Evolutionary conservation across 2,888 invertebrate genomes (phyloP).

Genomic region (Argynnis bischoffii): DNA sequence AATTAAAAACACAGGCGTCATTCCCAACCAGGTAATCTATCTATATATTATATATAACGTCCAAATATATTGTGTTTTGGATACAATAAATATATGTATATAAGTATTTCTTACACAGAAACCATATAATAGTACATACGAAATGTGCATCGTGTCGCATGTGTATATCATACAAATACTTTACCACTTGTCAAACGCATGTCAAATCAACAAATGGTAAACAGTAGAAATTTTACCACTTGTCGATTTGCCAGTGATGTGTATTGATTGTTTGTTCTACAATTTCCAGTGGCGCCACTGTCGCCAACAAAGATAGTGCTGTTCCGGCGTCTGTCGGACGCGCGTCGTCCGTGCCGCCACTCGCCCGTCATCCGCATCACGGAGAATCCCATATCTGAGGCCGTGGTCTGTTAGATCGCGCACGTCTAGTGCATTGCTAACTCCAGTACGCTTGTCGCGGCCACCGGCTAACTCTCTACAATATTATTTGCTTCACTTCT

Average conservation of each 20-base stretch:
- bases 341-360: conserved; percentile 73
- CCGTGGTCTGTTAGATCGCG: conserved; percentile 84
- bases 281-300: conserved; percentile 85
- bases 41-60: too few relatives aligned
- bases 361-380: conserved; percentile 89
- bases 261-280: not conserved
- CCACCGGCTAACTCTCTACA: not conserved
- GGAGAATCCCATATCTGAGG: conserved; percentile 89
- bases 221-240: conserved; percentile 2
- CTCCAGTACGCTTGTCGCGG: conserved; percentile 4
- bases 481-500: not conserved
- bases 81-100: too few relatives aligned
- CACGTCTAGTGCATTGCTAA: conserved; percentile 1
- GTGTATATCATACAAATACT: too few relatives aligned
- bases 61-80: too few relatives aligned
- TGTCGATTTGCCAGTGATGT: conserved; percentile 5
- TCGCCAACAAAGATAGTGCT: conserved; percentile 87
- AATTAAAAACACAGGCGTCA: too few relatives aligned
- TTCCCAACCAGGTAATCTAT: too few relatives aligned
- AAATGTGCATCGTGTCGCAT: too few relatives aligned
- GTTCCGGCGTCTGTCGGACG: conserved; percentile 83
- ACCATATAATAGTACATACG: too few relatives aligned
- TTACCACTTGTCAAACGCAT: too few relatives aligned
- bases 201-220: too few relatives aligned
- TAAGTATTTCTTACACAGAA: too few relatives aligned